Conservation (phyloP, 2,888 invertebrate species). For the Drosophila merina region DNA sequence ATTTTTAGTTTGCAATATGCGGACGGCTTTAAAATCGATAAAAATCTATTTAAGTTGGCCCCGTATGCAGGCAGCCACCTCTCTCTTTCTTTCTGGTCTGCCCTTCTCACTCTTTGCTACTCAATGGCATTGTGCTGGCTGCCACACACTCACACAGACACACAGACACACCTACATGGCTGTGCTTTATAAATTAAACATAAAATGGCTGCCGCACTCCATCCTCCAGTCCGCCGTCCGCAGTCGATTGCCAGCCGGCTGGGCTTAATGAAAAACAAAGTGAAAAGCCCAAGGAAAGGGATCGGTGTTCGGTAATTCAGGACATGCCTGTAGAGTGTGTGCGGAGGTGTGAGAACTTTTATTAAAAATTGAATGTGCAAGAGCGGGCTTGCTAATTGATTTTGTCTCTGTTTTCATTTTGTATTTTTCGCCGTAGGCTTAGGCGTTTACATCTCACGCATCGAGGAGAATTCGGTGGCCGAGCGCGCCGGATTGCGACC, state of each 20-base stretch:
- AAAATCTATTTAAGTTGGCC: constrained; percentile 72
- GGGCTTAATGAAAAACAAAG: constrained; percentile 50
- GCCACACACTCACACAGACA: constrained; percentile 5
- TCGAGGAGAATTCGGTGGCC: constrained; percentile 95
- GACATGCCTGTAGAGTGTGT: constrained; percentile 7
- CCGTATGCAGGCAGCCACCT: constrained; percentile 27
- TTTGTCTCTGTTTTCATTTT: constrained; percentile 18
- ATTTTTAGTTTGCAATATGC: constrained; percentile 72
- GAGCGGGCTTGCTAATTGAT: constrained; percentile 64
- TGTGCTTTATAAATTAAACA: constrained; percentile 72
- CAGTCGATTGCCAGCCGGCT: constrained; percentile 54
- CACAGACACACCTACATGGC: constrained; percentile 42
- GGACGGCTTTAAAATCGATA: constrained; percentile 72
- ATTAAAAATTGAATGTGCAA: constrained; percentile 62
- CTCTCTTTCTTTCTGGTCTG: background rate
- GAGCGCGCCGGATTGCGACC: constrained; percentile 94
- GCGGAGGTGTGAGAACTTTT: constrained; percentile 43
- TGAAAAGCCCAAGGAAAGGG: constrained; percentile 11
- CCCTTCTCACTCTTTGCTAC: background rate
- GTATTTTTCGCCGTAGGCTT: constrained; percentile 86
- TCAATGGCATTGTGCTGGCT: constrained; percentile 32
- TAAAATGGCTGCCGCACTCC: constrained; percentile 60
- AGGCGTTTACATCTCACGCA: constrained; percentile 95
- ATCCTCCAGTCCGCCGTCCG: constrained; percentile 17
- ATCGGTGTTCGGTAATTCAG: constrained; percentile 12